Evolutionary conservation across 2,888 invertebrate genomes (phyloP), one percentile per base, ranked within the genome.

Genomic region (Heliconius ethilla): DNA sequence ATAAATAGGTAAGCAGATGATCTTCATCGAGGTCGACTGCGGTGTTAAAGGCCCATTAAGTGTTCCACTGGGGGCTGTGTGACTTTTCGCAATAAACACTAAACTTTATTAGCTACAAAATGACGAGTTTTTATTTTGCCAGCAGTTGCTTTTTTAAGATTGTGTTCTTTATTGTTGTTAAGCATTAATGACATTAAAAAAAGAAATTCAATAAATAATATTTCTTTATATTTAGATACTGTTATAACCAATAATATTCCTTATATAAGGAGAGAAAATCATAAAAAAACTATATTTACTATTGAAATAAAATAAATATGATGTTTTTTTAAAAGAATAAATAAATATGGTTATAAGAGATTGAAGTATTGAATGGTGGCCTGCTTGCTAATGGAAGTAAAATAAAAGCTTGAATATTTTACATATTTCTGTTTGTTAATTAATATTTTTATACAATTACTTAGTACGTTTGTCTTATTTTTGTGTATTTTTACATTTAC

Each of bases 1-100:
- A 79, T 76, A 78, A 81, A 78, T 81, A 77, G 73, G 45, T 74
- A 51, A 74, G 77, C 74, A 70, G 77, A 78, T 74, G 66, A 74
- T 80, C 75, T 74, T 79, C 76, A 29, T 70, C 67, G 70, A 78
- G 76, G 79, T 79, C 77, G 79, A 77, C 72, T 77, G 75, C 63
- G 65, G 70, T 70, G 66, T 73, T 66, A 75, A 76, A 74, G 63
- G 29, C 18, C 55, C 72, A 74, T 70, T 74, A 81, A 78, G 70
- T 75, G 75, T 62, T 75, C 63, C 55, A 37, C 15, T n/a, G 79
- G 76, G 76, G 70, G 45, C 33, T 15, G 29, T 37, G 65, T 27
- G 65, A 37, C 66, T 69, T n/a, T 59, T 63, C 51, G 69, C 62
- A 70, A 65, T 70, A 70, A 70, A 66, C 65, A 27, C 55, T 22